Evolutionary conservation across 2,797 vertebrate genomes (phyloP), one percentile per base, ranked within the genome.

Genomic region (Hapalemur alaotrensis): DNA sequence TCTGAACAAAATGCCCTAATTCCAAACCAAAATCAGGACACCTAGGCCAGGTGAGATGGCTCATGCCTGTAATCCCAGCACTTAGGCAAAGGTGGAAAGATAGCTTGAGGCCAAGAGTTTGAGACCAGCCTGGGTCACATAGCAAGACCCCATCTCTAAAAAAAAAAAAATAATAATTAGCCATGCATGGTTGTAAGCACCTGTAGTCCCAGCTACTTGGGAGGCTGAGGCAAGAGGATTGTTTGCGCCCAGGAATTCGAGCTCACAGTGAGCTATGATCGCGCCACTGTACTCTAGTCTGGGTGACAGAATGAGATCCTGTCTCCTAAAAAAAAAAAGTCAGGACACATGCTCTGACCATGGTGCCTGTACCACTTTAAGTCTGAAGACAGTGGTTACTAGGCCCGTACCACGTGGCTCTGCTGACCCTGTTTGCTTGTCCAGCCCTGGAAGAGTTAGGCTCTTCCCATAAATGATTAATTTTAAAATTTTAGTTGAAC

Each of bases 321-420:
- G 61, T 63, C 30, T 63, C 30, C 15, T 30, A 61, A 61, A 61
- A 63, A 63, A 59, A 30, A 61, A 28, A 61, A 61, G 30, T 83
- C 0, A 28, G 61, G 43, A 32, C n/a, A 23, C 0, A 1, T 11
- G 10, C 22, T 67, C 79, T 59, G 59, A 41, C 14, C n/a, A 2
- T 13, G 78, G 8, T 30, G 25, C 43, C 15, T 11, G 63, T 41
- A 4, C 54, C 1, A 18, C 38, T 25, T 46, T 35, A 5, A 9
- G 35, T 17, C 32, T 79, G 57, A 87, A 28, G 23, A 38, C 84
- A 35, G 4, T 1, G 13, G 50, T 86, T 5, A 28, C 72, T 30
- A 22, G 2, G 41, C 15, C 43, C 0, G 0, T 63, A 35, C 30
- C 7, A 1, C 35, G 5, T 0, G 23, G 18, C 50, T 87, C 41